Evolutionary conservation across 2,888 invertebrate species (phyloP).

Genomic region (Nasonia oneida): DNA sequence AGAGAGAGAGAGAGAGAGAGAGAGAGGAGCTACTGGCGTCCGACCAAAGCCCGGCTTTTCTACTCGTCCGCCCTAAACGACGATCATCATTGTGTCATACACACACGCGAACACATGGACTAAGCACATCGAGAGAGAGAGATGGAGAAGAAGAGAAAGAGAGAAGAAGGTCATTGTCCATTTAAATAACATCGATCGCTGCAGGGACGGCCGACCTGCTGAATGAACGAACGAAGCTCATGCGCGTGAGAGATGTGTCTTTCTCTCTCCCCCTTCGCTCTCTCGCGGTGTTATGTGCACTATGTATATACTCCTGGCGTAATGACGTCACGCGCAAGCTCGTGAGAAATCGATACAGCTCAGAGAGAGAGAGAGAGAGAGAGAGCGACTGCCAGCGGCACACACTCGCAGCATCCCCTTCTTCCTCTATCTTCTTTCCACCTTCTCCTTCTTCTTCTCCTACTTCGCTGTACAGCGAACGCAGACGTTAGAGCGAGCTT

Average conservation of each 20-base stretch:
- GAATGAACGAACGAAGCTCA: constrained; percentile 53
- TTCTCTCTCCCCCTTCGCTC: background rate
- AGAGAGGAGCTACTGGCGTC: background rate
- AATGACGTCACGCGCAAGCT: constrained; percentile 70
- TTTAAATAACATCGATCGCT: constrained; percentile 66
- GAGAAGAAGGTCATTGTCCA: constrained; percentile 66
- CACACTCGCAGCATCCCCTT: background rate
- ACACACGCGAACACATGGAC: no score
- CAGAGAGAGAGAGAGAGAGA: constrained; percentile 2
- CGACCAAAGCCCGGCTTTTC: constrained; percentile 1
- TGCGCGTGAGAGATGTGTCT: constrained; percentile 50
- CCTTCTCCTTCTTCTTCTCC: background rate
- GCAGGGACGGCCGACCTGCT: constrained; percentile 30
- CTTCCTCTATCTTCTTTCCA: background rate
- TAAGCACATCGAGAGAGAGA: background rate
- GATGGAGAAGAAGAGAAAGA: constrained; percentile 3
- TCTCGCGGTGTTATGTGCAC: background rate
- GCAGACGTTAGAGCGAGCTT: no score
- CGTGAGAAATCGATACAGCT: constrained; percentile 45
- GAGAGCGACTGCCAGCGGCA: background rate
- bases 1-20: no score
- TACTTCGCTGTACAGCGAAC: background rate
- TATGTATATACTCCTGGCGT: constrained; percentile 2
- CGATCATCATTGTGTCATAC: background rate
- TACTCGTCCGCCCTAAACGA: background rate